phyloP scores from a whole-genome alignment of 2,113 vertebrate genomes.

The Canis aureus region DNA sequence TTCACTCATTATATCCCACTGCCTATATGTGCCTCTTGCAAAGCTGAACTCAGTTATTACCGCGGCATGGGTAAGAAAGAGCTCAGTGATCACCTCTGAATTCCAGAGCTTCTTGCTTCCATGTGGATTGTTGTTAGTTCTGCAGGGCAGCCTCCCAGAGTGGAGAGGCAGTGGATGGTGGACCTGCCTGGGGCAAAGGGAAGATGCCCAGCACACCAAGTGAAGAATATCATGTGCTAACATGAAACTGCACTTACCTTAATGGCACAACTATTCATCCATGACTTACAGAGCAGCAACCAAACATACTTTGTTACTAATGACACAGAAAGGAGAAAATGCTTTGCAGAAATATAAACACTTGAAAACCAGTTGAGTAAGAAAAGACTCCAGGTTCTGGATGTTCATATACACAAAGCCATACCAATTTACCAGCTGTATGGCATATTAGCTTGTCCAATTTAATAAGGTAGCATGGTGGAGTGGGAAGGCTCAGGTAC shows the following conservation, averaged over 20 bases:
- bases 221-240: not conserved
- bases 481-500: not conserved
- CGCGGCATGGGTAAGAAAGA: not conserved
- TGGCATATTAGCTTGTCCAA: not conserved
- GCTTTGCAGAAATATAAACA: not conserved
- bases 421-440: not conserved
- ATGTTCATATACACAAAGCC: not conserved
- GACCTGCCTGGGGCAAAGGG: not conserved
- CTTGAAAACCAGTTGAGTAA: not conserved
- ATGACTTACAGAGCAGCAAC: not conserved
- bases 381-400: not conserved
- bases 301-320: not conserved
- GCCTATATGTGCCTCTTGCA: slow-evolving; percentile 1
- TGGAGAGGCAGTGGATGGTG: not conserved
- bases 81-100: not conserved
- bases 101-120: not conserved
- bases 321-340: not conserved
- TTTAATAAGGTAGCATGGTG: not conserved
- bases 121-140: not conserved
- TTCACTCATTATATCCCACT: not conserved
- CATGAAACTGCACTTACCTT: not conserved
- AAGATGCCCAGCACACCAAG: not conserved
- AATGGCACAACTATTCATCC: not conserved
- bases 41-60: slow-evolving; percentile 4
- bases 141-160: not conserved